Evolutionary conservation across 2,113 vertebrate species (phyloP).

Genomic region (Aythya baeri): DNA sequence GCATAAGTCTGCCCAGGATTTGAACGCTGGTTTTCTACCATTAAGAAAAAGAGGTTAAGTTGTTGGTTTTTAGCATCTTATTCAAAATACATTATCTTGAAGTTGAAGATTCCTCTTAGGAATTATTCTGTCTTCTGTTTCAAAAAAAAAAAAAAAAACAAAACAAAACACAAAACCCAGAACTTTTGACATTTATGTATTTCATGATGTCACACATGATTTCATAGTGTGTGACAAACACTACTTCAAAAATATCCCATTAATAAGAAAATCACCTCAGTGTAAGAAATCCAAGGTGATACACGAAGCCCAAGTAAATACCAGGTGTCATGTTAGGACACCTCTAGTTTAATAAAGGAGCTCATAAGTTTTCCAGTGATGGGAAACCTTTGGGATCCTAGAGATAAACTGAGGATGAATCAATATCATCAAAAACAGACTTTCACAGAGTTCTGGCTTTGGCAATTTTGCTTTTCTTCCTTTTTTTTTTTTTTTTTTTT

Average conservation of each 20-base stretch:
- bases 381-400: background rate
- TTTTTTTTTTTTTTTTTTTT: no score
- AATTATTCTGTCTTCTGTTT: background rate
- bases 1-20: background rate
- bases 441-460: background rate
- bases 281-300: background rate
- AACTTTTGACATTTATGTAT: background rate
- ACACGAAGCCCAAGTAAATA: background rate
- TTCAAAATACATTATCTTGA: background rate
- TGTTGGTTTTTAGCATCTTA: background rate
- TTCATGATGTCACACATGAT: background rate
- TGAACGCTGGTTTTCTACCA: background rate
- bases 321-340: background rate
- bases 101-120: background rate
- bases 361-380: background rate
- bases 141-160: background rate
- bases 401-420: background rate
- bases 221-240: background rate
- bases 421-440: background rate
- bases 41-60: background rate
- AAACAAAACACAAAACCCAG: background rate
- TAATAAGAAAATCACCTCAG: background rate
- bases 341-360: background rate
- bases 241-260: background rate
- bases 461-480: background rate